Evolutionary conservation across 2,113 vertebrate genomes (phyloP).

Genomic region (Psilopsiagon aurifrons): DNA sequence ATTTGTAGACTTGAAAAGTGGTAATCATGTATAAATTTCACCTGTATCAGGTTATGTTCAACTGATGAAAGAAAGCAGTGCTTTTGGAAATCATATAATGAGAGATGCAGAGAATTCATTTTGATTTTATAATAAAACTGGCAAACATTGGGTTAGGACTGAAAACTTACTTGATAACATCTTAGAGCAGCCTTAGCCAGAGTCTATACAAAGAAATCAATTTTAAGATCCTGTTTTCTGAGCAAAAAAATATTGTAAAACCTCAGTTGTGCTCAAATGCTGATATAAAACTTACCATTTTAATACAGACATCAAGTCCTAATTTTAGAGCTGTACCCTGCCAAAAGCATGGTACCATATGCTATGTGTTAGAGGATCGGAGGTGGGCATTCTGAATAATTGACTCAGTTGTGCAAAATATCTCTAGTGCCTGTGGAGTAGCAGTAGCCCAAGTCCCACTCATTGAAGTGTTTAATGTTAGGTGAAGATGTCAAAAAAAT

Average conservation of each 20-base stretch:
- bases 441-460: not conserved
- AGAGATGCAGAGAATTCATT: not conserved
- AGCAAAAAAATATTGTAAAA: conserved; percentile 37
- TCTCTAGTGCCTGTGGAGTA: not conserved
- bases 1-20: not conserved
- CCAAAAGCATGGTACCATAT: conserved; percentile 66
- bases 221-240: conserved; percentile 28
- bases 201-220: not conserved
- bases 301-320: conserved; percentile 57
- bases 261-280: not conserved
- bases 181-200: not conserved
- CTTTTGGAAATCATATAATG: not conserved
- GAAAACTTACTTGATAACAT: not conserved
- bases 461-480: not conserved
- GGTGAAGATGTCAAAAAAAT: not conserved
- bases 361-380: conserved; percentile 59
- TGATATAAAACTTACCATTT: conserved; percentile 16
- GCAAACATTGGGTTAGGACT: not conserved
- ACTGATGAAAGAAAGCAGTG: not conserved
- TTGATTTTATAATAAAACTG: not conserved
- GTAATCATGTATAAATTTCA: not conserved
- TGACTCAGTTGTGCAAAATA: conserved; percentile 8
- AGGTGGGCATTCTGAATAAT: conserved; percentile 46
- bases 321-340: conserved; percentile 71
- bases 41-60: not conserved